phyloP scores from a whole-genome alignment of 2,797 vertebrate species.

The Aldrovandia affinis region DNA sequence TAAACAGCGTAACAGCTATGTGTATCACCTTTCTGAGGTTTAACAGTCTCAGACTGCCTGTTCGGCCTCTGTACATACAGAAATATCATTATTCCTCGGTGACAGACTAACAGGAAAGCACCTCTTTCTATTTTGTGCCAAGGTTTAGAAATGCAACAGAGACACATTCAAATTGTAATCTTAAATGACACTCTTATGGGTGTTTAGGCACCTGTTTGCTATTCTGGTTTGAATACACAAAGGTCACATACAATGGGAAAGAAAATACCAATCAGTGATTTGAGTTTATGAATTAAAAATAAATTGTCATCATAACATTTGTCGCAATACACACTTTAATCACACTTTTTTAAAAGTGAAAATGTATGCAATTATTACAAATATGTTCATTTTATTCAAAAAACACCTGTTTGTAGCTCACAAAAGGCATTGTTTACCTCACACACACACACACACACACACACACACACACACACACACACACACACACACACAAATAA shows the following conservation, averaged over 20 bases:
- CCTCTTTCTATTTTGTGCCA: background rate
- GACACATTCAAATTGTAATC: background rate
- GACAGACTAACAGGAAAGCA: background rate
- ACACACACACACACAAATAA: background rate
- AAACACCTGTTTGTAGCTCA: background rate
- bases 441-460: background rate
- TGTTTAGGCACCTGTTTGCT: slow-evolving; percentile 17
- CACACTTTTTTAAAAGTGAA: background rate
- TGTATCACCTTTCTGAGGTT: slow-evolving; percentile 38
- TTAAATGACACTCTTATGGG: slow-evolving; percentile 13
- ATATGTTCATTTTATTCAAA: background rate
- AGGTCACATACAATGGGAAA: background rate
- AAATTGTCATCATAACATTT: background rate
- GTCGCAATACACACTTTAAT: background rate
- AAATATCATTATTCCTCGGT: slow-evolving; percentile 14
- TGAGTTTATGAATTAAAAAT: background rate
- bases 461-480: background rate
- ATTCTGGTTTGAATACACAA: background rate
- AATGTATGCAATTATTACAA: background rate
- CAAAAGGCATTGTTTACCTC: background rate
- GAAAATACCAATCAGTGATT: background rate
- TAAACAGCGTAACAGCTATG: slow-evolving; percentile 32
- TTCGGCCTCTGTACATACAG: background rate
- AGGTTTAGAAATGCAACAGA: background rate
- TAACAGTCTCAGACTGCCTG: background rate